These are phyloP conservation scores for Solenopsis fugax DNA, from an alignment of 1,140 invertebrate species.

Conservation along the genomic window DNA sequence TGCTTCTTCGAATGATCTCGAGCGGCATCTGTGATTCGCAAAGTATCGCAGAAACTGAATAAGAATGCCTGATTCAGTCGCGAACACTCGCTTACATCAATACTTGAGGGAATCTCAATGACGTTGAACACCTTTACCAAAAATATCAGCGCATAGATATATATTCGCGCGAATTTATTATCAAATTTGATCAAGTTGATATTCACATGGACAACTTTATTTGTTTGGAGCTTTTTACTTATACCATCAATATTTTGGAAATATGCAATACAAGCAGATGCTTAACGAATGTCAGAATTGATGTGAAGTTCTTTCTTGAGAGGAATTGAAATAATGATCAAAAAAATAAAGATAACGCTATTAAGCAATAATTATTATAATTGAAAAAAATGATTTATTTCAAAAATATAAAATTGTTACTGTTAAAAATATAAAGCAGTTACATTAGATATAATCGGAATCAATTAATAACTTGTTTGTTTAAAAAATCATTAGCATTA, in stretches of 20 bases:
- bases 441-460: no score
- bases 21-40: constrained; percentile 36
- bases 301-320: not conserved
- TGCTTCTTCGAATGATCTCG: constrained; percentile 68
- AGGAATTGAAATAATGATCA: not conserved
- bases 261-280: not conserved
- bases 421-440: no score
- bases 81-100: not conserved
- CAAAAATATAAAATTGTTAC: not conserved
- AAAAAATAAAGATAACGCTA: no score
- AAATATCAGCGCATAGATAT: not conserved
- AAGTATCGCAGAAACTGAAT: constrained; percentile 14
- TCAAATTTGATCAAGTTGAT: not conserved
- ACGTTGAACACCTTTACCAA: not conserved
- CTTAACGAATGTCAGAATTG: not conserved
- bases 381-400: not conserved
- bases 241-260: no score
- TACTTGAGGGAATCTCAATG: not conserved
- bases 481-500: not conserved
- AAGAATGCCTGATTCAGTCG: constrained; percentile 5
- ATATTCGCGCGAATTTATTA: not conserved
- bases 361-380: no score
- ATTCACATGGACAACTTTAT: not conserved
- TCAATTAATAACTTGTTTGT: no score
- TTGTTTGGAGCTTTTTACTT: not conserved